These are phyloP conservation scores for Heliconius sara DNA, from an alignment of 2,888 invertebrate species.

Conservation along the genomic window DNA sequence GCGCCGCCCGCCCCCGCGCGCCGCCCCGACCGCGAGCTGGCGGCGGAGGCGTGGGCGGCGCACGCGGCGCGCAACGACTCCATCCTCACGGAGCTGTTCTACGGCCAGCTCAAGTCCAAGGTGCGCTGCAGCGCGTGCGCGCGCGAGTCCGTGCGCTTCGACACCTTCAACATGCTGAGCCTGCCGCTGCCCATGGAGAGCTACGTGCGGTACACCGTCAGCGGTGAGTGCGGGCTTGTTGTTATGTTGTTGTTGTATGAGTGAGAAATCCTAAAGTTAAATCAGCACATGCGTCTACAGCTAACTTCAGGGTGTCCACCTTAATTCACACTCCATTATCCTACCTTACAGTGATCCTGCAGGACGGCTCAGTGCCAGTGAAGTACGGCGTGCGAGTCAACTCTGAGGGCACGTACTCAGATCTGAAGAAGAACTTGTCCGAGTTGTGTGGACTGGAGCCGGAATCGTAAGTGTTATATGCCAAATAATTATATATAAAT, in stretches of 20 bases:
- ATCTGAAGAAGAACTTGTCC: constrained; percentile 88
- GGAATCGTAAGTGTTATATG: constrained; percentile 64
- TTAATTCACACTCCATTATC: too few species aligned
- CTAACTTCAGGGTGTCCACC: too few species aligned
- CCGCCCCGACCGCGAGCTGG: constrained; percentile 82
- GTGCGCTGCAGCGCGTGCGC: constrained; percentile 93
- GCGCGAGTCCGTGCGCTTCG: constrained; percentile 93
- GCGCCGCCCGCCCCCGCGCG: constrained; percentile 75
- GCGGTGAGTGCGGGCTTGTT: too few species aligned
- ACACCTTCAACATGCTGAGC: constrained; percentile 95
- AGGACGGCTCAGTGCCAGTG: constrained; percentile 92
- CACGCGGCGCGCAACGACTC: constrained; percentile 92
- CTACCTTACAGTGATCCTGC: constrained; percentile 84
- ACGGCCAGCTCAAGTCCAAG: constrained; percentile 95
- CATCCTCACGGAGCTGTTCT: constrained; percentile 94
- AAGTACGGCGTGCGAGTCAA: constrained; percentile 93
- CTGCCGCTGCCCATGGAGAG: constrained; percentile 96
- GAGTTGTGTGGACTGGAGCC: constrained; percentile 84
- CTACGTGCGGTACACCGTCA: constrained; percentile 89
- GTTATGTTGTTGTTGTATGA: too few species aligned
- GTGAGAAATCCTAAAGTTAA: too few species aligned
- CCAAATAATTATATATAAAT: too few species aligned
- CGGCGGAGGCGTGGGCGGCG: constrained; percentile 92
- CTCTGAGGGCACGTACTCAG: constrained; percentile 91
- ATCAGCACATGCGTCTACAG: too few species aligned